These are phyloP conservation scores for Atrina japonica DNA, from an alignment of 2,888 invertebrate genomes.

Conservation along the genomic window DNA sequence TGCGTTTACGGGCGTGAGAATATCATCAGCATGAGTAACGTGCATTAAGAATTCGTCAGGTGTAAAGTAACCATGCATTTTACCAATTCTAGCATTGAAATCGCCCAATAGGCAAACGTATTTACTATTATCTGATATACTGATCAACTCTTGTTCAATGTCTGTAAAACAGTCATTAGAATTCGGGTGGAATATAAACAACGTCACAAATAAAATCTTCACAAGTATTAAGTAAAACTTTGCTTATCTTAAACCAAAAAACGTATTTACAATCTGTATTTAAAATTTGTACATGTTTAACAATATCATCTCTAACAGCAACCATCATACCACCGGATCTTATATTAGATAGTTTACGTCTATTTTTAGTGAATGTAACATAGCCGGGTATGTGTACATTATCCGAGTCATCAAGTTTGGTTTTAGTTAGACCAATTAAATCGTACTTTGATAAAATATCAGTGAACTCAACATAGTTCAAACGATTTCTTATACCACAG, in stretches of 20 bases:
- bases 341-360: not conserved
- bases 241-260: not conserved
- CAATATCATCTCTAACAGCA: conserved; percentile 2
- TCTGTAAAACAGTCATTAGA: not conserved
- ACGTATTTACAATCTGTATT: not conserved
- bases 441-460: not conserved
- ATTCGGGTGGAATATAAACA: not conserved
- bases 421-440: conserved; percentile 2
- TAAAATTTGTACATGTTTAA: conserved; percentile 3
- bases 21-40: no score
- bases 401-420: no score
- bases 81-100: no score
- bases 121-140: not conserved
- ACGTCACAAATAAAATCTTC: not conserved
- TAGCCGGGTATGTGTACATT: conserved; percentile 9
- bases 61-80: no score
- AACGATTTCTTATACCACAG: no score
- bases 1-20: no score
- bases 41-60: no score
- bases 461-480: no score
- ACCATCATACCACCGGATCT: not conserved
- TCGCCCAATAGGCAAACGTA: no score
- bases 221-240: not conserved
- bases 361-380: conserved; percentile 1
- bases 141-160: not conserved